These are phyloP conservation scores for Otolemur crassicaudatus DNA, from an alignment of 2,797 vertebrate genomes.

Conservation along the genomic window DNA sequence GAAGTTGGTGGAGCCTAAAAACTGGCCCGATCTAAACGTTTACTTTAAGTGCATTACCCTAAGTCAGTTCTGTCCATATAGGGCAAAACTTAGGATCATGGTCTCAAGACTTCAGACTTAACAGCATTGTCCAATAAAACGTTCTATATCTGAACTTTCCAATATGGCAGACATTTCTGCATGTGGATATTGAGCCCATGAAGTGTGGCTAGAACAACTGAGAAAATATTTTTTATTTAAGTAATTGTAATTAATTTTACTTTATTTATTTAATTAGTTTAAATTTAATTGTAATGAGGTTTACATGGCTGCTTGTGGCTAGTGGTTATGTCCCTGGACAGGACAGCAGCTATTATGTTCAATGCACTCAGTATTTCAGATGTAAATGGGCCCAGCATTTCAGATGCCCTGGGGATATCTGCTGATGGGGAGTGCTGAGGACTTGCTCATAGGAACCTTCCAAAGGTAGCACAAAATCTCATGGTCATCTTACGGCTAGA, in stretches of 20 bases:
- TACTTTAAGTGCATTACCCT: not conserved
- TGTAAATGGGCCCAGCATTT: not conserved
- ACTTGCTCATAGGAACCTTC: not conserved
- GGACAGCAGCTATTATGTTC: not conserved
- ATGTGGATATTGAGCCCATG: not conserved
- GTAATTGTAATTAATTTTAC: not conserved
- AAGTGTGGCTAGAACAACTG: not conserved
- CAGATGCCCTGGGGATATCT: not conserved
- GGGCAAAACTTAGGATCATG: not conserved
- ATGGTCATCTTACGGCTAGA: not conserved
- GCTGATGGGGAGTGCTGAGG: not conserved
- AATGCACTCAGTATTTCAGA: not conserved
- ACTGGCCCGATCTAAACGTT: not conserved
- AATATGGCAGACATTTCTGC: not conserved
- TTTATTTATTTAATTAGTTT: not conserved
- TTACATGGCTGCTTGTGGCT: not conserved
- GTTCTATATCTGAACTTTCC: not conserved
- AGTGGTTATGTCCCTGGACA: not conserved
- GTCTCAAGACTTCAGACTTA: not conserved
- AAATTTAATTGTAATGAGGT: not conserved
- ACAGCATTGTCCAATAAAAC: not conserved
- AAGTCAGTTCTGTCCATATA: not conserved
- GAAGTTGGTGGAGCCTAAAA: constrained; percentile 7
- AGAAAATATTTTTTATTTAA: not conserved
- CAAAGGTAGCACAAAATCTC: constrained; percentile 19